phyloP scores from a whole-genome alignment of 1,140 invertebrate species.

The Phymastichus coffea region DNA sequence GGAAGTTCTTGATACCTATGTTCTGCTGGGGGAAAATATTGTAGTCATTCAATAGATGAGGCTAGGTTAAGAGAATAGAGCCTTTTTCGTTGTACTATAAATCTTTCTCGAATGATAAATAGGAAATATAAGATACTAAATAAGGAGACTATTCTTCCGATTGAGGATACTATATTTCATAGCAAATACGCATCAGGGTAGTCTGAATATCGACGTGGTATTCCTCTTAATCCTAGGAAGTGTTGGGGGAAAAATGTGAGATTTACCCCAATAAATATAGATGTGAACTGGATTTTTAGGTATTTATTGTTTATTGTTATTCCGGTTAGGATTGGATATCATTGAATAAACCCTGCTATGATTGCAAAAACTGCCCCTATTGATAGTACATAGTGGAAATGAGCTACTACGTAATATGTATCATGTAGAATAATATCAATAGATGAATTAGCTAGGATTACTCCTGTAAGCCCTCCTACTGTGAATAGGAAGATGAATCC shows the following conservation, averaged over 20 bases:
- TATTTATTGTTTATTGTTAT: conserved; percentile 57
- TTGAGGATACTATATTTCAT: conserved; percentile 70
- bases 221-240: too few species aligned
- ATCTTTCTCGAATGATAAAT: not conserved
- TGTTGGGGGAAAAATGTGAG: conserved; percentile 75
- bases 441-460: conserved; percentile 61
- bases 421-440: conserved; percentile 74
- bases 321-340: conserved; percentile 66
- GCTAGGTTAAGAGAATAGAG: not conserved
- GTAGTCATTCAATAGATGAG: not conserved
- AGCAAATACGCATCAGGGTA: conserved; percentile 65
- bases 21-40: not conserved
- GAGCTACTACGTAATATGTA: too few species aligned
- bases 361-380: conserved; percentile 67
- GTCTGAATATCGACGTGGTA: conserved; percentile 72
- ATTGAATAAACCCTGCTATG: conserved; percentile 67
- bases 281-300: conserved; percentile 62
- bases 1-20: conserved; percentile 29
- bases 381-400: conserved; percentile 73
- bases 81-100: not conserved
- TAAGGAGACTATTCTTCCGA: not conserved
- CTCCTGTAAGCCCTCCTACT: conserved; percentile 61
- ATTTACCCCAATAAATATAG: conserved; percentile 69
- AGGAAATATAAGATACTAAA: not conserved
- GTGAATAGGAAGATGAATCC: conserved; percentile 71